A percentile compares a stretch with the other conserved stretches of the same genome.
These are phyloP conservation scores for Typhlomys cinereus DNA, from an alignment of 2,113 vertebrate species.

Conservation along the genomic window DNA sequence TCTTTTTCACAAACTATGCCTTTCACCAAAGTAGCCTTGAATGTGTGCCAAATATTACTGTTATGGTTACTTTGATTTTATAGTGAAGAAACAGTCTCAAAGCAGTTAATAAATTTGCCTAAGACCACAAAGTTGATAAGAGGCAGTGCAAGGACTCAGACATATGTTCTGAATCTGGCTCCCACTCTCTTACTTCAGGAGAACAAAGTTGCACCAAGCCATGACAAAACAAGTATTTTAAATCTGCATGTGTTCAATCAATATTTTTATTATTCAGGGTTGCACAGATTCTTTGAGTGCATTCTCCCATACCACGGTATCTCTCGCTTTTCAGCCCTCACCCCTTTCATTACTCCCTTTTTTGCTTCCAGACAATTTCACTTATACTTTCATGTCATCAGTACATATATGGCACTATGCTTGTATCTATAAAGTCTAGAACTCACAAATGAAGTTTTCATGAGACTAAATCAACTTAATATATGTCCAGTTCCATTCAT, in stretches of 20 bases:
- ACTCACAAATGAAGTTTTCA: too few relatives aligned
- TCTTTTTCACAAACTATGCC: not conserved
- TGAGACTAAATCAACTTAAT: too few relatives aligned
- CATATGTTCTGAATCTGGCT: not conserved
- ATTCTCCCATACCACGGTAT: too few relatives aligned
- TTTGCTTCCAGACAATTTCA: too few relatives aligned
- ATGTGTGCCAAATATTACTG: not conserved
- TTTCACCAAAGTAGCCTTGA: not conserved
- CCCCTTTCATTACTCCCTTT: too few relatives aligned
- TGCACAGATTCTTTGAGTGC: too few relatives aligned
- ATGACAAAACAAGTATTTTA: slow-evolving; percentile 29
- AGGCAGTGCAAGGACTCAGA: not conserved
- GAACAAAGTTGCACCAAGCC: not conserved
- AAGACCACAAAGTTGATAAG: not conserved
- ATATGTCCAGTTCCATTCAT: too few relatives aligned
- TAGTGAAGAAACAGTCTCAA: not conserved
- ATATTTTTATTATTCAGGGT: not conserved
- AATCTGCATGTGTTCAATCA: not conserved
- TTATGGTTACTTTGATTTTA: not conserved
- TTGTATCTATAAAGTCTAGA: too few relatives aligned
- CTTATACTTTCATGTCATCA: too few relatives aligned
- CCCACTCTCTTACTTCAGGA: not conserved
- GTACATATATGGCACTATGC: too few relatives aligned
- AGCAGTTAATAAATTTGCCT: not conserved
- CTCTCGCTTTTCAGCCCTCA: too few relatives aligned